phyloP scores from a whole-genome alignment of 2,888 invertebrate genomes.

The Xanthorhoe designata region DNA sequence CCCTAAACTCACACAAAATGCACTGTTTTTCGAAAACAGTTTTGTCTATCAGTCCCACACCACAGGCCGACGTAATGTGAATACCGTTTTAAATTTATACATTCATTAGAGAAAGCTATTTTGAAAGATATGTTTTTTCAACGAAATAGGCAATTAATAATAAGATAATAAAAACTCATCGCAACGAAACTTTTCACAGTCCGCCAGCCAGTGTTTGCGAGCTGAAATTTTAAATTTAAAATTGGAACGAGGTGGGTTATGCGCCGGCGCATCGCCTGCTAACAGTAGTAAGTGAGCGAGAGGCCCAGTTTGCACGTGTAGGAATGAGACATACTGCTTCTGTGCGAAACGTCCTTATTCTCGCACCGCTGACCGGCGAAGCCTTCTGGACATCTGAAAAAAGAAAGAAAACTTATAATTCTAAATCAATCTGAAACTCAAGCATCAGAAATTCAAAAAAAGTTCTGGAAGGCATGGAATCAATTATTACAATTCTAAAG shows the following conservation, averaged over 20 bases:
- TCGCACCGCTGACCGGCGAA: slow-evolving; percentile 93
- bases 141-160: slow-evolving; percentile 44
- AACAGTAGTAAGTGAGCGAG: slow-evolving; percentile 92
- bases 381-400: slow-evolving; percentile 92
- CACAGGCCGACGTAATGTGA: slow-evolving; percentile 52
- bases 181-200: slow-evolving; percentile 58
- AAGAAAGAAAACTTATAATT: slow-evolving; percentile 21
- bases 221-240: slow-evolving; percentile 67
- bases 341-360: slow-evolving; percentile 90
- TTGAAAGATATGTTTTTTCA: slow-evolving; percentile 42
- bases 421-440: background rate
- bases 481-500: slow-evolving; percentile 2
- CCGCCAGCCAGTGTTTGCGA: slow-evolving; percentile 60
- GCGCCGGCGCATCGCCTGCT: slow-evolving; percentile 77
- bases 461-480: no score
- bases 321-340: slow-evolving; percentile 92
- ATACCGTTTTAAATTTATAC: slow-evolving; percentile 49
- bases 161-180: slow-evolving; percentile 41
- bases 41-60: slow-evolving; percentile 53
- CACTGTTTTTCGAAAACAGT: slow-evolving; percentile 47
- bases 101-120: slow-evolving; percentile 44
- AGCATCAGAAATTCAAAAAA: no score
- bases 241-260: slow-evolving; percentile 80
- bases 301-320: slow-evolving; percentile 92
- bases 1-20: slow-evolving; percentile 50